A percentile compares a stretch with the other conserved stretches of the same genome.
Evolutionary conservation across 1,140 invertebrate species (phyloP).

Genomic region (Bombus soroeensis): DNA sequence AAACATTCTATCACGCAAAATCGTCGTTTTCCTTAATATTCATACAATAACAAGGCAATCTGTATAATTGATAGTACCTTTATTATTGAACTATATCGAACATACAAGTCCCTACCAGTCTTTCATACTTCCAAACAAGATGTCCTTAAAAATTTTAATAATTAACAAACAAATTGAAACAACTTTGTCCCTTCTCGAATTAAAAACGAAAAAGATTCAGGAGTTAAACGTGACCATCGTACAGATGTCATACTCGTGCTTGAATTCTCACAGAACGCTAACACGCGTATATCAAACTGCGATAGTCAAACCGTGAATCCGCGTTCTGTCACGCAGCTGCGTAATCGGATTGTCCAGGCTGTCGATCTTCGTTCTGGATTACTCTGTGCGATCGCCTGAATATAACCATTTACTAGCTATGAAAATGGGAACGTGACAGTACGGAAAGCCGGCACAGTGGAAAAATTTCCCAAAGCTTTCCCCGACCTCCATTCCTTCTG

Average conservation of each 20-base stretch:
- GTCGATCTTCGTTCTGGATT: slow-evolving; percentile 3
- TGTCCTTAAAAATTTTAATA: no score
- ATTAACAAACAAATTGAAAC: neutral
- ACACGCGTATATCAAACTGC: neutral
- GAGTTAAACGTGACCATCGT: neutral
- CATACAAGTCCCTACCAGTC: no score
- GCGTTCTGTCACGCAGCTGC: neutral
- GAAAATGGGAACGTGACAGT: neutral
- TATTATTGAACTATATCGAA: no score
- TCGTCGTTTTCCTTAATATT: no score
- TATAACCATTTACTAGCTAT: neutral
- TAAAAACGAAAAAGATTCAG: neutral
- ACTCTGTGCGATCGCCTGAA: neutral
- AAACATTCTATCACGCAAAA: no score
- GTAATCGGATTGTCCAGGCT: slow-evolving; percentile 32
- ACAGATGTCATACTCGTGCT: neutral
- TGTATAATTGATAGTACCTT: no score
- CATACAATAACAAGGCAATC: no score
- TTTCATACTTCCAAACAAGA: no score
- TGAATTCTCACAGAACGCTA: neutral
- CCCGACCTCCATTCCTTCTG: neutral
- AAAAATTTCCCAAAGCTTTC: neutral
- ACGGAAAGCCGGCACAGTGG: neutral
- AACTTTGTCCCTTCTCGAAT: neutral
- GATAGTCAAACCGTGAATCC: neutral